Conservation (phyloP, 2,797 vertebrate species). For the Tauraco hartlaubi region DNA sequence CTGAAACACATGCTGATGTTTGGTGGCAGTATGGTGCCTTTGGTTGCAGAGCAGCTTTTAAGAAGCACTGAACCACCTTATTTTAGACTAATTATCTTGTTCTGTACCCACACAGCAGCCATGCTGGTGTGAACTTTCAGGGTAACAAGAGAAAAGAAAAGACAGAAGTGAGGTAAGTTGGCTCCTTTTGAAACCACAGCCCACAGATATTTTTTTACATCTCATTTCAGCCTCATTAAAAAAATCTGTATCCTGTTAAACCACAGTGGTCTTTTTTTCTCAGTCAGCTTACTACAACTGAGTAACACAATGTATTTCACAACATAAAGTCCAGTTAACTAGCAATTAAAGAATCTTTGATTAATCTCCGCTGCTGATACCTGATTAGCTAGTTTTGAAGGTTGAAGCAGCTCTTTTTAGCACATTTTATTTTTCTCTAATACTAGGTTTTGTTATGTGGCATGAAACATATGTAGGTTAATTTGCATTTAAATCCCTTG, state of each 20-base stretch:
- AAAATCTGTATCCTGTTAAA: not conserved
- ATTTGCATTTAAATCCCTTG: constrained; percentile 54
- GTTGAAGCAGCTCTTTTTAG: not conserved
- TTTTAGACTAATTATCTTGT: constrained; percentile 6
- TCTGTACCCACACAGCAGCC: not conserved
- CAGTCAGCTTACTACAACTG: not conserved
- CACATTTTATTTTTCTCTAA: constrained; percentile 27
- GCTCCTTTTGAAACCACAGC: not conserved
- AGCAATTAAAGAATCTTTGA: constrained; percentile 34
- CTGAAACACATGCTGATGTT: not conserved
- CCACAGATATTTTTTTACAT: not conserved
- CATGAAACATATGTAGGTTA: constrained; percentile 15
- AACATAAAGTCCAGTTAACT: constrained; percentile 14
- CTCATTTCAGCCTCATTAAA: not conserved
- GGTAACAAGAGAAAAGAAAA: not conserved
- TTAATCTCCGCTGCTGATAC: not conserved
- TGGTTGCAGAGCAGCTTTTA: not conserved
- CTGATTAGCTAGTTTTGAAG: not conserved
- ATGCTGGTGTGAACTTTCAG: not conserved
- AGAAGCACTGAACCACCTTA: not conserved
- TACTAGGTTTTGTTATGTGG: not conserved
- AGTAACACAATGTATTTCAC: not conserved
- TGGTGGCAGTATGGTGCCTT: not conserved
- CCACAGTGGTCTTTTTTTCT: not conserved
- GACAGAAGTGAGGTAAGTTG: not conserved